phyloP scores from a whole-genome alignment of 2,797 vertebrate species.

The Cyclura pinguis region DNA sequence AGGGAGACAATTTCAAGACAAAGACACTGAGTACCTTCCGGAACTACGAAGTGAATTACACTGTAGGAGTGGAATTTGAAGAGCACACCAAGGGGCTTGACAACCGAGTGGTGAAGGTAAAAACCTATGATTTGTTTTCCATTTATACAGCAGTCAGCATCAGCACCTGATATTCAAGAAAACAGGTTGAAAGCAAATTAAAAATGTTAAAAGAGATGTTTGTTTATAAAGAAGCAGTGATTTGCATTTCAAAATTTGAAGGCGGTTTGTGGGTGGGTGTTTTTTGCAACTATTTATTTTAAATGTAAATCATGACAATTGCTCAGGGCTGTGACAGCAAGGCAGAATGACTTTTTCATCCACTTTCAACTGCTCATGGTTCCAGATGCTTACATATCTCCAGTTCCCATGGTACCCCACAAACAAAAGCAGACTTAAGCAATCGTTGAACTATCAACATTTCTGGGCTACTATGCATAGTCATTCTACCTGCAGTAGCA shows the following conservation, averaged over 20 bases:
- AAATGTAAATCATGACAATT: conserved; percentile 45
- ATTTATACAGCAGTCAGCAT: not conserved
- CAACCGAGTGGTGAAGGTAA: conserved; percentile 86
- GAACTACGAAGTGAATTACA: conserved; percentile 90
- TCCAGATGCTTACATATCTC: conserved; percentile 5
- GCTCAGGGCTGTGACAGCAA: not conserved
- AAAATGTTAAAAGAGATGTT: conserved; percentile 33
- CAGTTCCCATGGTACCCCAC: not conserved
- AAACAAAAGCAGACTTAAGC: not conserved
- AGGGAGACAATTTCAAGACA: conserved; percentile 89
- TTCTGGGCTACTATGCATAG: not conserved
- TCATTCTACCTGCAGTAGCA: not conserved
- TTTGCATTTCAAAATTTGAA: conserved; percentile 39
- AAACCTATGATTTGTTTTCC: not conserved
- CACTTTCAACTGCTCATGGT: conserved; percentile 38
- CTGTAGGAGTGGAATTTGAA: conserved; percentile 89
- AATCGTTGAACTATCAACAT: not conserved
- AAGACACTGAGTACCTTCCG: conserved; percentile 91
- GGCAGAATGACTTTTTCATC: conserved; percentile 32
- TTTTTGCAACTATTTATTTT: conserved; percentile 43
- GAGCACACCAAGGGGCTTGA: conserved; percentile 91
- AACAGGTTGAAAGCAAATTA: conserved; percentile 34
- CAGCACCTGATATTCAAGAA: conserved; percentile 9
- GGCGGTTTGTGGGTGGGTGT: not conserved
- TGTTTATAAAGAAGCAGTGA: conserved; percentile 47